Conservation (phyloP, 1,140 invertebrate species). For the Pinna nobilis region DNA sequence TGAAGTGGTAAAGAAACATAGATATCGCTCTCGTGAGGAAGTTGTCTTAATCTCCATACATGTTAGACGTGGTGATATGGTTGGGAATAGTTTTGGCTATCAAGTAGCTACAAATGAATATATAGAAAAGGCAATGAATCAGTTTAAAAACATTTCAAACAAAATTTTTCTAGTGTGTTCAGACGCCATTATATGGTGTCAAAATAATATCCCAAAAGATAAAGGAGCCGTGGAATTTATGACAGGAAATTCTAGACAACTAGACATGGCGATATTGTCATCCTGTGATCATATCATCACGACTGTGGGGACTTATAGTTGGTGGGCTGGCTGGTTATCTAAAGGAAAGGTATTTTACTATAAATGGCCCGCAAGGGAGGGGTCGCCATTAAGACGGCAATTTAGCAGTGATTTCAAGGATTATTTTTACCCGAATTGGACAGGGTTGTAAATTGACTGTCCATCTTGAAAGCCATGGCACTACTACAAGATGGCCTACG, state of each 20-base stretch:
- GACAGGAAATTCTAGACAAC: slow-evolving; percentile 27
- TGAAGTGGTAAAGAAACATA: slow-evolving; percentile 14
- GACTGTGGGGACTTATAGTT: slow-evolving; percentile 63
- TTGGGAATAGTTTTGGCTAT: slow-evolving; percentile 40
- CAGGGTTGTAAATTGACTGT: slow-evolving; percentile 37
- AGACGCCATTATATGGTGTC: slow-evolving; percentile 39
- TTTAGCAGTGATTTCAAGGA: slow-evolving; percentile 45
- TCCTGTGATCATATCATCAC: slow-evolving; percentile 62
- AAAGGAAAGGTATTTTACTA: slow-evolving; percentile 61
- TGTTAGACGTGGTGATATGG: slow-evolving; percentile 48
- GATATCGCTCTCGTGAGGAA: neutral
- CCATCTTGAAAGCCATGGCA: no score
- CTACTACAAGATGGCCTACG: no score
- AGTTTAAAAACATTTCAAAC: slow-evolving; percentile 34
- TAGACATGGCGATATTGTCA: slow-evolving; percentile 56
- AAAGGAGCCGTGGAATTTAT: slow-evolving; percentile 18
- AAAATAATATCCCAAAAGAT: slow-evolving; percentile 26
- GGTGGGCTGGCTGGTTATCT: slow-evolving; percentile 64
- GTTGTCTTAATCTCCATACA: slow-evolving; percentile 49
- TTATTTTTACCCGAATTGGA: slow-evolving; percentile 48
- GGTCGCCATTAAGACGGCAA: slow-evolving; percentile 21
- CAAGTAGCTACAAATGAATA: slow-evolving; percentile 41
- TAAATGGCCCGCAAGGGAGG: slow-evolving; percentile 46
- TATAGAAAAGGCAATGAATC: slow-evolving; percentile 40
- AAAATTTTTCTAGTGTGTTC: slow-evolving; percentile 44